These are phyloP conservation scores for Busseola fusca DNA, from an alignment of 2,888 invertebrate genomes.

Conservation along the genomic window DNA sequence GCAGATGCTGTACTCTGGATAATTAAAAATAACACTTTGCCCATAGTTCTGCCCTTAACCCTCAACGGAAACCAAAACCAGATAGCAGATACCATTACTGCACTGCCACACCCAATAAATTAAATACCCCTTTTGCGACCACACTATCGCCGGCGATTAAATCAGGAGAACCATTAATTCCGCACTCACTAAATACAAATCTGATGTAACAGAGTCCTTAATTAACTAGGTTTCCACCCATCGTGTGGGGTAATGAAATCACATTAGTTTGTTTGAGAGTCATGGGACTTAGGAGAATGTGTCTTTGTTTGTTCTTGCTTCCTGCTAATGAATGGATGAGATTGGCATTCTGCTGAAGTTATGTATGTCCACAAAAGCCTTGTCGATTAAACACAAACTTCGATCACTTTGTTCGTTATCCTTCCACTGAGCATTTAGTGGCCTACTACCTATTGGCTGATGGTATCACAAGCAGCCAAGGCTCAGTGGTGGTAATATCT, in stretches of 20 bases:
- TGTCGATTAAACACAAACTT: not conserved
- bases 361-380: not conserved
- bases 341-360: not conserved
- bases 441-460: not conserved
- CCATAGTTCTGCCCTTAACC: not conserved
- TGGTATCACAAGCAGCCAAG: not conserved
- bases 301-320: slow-evolving; percentile 13
- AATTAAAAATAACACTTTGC: slow-evolving; percentile 6
- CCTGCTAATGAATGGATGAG: slow-evolving; percentile 4
- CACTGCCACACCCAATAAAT: slow-evolving; percentile 47
- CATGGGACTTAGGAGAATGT: slow-evolving; percentile 7
- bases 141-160: slow-evolving; percentile 42
- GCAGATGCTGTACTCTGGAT: too few relatives aligned
- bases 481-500: too few relatives aligned
- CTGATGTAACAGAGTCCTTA: slow-evolving; percentile 42
- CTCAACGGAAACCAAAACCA: slow-evolving; percentile 28
- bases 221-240: slow-evolving; percentile 46
- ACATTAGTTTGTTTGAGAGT: slow-evolving; percentile 38
- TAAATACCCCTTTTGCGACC: slow-evolving; percentile 39
- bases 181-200: slow-evolving; percentile 43
- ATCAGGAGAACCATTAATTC: slow-evolving; percentile 51
- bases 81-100: slow-evolving; percentile 49
- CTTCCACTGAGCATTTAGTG: not conserved
- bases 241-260: slow-evolving; percentile 45
- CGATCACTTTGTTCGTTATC: not conserved